Evolutionary conservation across 2,888 invertebrate genomes (phyloP).

Genomic region (Apodemia mormo): DNA sequence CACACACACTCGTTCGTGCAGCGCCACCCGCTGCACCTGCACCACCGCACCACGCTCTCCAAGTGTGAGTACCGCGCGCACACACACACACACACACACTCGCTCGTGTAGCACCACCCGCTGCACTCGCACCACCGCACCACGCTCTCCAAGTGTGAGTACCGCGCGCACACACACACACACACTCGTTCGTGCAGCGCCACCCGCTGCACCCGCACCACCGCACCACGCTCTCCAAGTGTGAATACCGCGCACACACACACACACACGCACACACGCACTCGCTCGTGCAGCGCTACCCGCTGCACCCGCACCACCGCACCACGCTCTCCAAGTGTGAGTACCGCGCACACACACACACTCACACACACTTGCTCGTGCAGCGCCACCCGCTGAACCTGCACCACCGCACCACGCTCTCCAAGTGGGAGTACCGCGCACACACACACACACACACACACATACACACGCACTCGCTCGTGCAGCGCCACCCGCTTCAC

Average conservation of each 20-base stretch:
- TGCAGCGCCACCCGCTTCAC: background rate
- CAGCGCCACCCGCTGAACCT: conserved; percentile 96
- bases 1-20: conserved; percentile 96
- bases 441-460: background rate
- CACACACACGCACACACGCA: too few relatives aligned
- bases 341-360: too few relatives aligned
- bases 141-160: conserved; percentile 31
- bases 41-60: conserved; percentile 92
- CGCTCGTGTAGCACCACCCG: background rate
- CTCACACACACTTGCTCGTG: conserved; percentile 94
- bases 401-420: conserved; percentile 92
- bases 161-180: too few relatives aligned
- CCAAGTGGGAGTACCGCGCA: conserved; percentile 87
- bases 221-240: too few relatives aligned
- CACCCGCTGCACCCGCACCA: too few relatives aligned
- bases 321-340: too few relatives aligned
- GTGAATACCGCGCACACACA: too few relatives aligned
- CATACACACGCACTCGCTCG: background rate
- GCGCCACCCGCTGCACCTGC: conserved; percentile 94
- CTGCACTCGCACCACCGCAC: background rate
- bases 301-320: too few relatives aligned
- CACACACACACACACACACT: background rate
- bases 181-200: too few relatives aligned
- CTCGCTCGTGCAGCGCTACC: too few relatives aligned
- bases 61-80: conserved; percentile 87